Percentiles rank a stretch among this genome's conserved stretches.
Evolutionary conservation across 2,797 vertebrate species (phyloP).

Genomic region (Crenuchus spilurus): DNA sequence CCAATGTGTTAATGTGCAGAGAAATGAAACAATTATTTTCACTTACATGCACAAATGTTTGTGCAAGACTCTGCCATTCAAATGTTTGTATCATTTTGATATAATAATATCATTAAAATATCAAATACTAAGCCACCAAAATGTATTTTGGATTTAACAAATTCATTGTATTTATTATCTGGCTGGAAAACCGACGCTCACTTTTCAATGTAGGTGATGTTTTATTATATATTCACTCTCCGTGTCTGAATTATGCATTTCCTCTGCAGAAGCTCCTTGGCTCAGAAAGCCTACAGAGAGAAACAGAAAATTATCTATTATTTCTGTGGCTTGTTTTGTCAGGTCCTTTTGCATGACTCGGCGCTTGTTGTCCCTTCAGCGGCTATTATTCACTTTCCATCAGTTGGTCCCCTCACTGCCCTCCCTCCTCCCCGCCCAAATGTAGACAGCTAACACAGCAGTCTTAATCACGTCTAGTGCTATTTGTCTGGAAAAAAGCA

Average conservation of each 20-base stretch:
- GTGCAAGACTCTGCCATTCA: too few relatives aligned
- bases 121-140: too few relatives aligned
- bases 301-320: background rate
- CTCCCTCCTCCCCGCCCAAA: background rate
- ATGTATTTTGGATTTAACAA: too few relatives aligned
- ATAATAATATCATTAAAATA: too few relatives aligned
- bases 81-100: too few relatives aligned
- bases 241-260: background rate
- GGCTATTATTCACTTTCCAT: slow-evolving; percentile 10
- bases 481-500: background rate
- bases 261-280: background rate
- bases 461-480: background rate
- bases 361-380: background rate
- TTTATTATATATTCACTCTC: background rate
- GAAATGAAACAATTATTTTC: too few relatives aligned
- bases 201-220: background rate
- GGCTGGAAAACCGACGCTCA: too few relatives aligned
- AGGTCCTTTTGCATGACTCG: background rate
- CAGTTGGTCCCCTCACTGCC: background rate
- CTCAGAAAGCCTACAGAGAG: background rate
- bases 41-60: too few relatives aligned
- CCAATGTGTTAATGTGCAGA: too few relatives aligned
- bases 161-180: too few relatives aligned
- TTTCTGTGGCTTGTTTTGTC: background rate
- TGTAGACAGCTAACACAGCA: background rate